Base-by-base conservation (phyloP, 2,113 vertebrate genomes). In the Monarcha castaneiventris region DNA sequence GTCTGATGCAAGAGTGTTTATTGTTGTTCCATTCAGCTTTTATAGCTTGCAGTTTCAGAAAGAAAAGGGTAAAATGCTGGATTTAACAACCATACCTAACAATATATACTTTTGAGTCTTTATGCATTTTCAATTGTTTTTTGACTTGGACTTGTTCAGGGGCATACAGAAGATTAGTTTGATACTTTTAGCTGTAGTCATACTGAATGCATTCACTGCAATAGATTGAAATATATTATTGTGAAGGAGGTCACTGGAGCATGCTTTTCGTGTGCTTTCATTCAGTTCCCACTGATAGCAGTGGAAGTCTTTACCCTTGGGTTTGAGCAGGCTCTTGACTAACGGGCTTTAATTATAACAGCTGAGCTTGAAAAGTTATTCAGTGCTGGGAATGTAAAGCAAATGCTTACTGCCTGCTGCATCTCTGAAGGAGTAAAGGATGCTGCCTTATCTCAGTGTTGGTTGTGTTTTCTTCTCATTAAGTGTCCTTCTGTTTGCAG, bases 381-480 rank as follows among this genome's bases (percentile, higher is more conserved):
- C 51, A 26, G 39, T 39, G 29, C 69, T 74, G 58, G 52, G 63
- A 78, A 35, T 35, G 22, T 27, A 52, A 82, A 82, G 22, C 39
- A 64, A 91, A 63, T 35, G 11, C 32, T 59, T 66, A 3, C 29
- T 78, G 33, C 35, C 64, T 89, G 16, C 64, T 90, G 82, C 12
- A 49, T 87, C 3, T 39, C 55, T 54, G 19, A 72, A 74, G 33
- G 48, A 55, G 46, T 14, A 12, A 5, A 59, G 21, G 51, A 23
- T 74, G 30, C n/a, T 77, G 39, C 49, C 86, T 66, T 86, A 54
- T 69, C 67, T 96, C 56, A 19, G 43, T 63, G 15, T 63, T 88
- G 43, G 54, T 44, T 84, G 61, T 90, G 64, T 78, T 92, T 88
- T 63, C 64, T 86, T 84, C 68, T 89, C 86, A 71, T 94, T 94